Base-by-base conservation (phyloP, 2,797 vertebrate species). In the Bovichtus diacanthus region DNA sequence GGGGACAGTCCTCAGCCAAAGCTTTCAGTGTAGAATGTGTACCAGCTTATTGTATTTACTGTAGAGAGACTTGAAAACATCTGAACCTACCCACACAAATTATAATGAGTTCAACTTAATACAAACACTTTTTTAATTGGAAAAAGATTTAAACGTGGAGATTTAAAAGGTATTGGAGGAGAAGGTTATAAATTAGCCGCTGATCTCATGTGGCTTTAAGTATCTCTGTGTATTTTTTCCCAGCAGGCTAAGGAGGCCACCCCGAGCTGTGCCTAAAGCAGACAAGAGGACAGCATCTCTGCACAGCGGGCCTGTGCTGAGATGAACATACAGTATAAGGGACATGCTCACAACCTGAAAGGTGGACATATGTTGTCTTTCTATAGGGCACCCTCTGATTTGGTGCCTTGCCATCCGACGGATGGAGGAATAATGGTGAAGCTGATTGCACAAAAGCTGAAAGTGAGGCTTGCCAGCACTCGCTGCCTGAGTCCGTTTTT, bases 231-330 rank as follows among this genome's bases (percentile, higher is more conserved):
- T 74, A 3, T 83, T 56, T 49, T 65, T 56, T 23, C 23, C 50
- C 56, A 55, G 31, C 70, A 92, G 88, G 61, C 70, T 65, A 39
- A 85, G 25, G 62, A 86, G 59, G 8, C 75, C 71, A 29, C 76
- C 55, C 54, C 25, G 5, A 36, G 41, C 54, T 46, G 21, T 29
- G 7, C 31, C 70, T 38, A 43, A 80, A 41, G 43, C 1, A 58
- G 64, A 68, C 43, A 0, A 64, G 62, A 70, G 62, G 81, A 83
- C 34, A 55, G 49, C 31, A n/a, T 5, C 53, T 81, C 18, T 36
- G 50, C 66, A 0, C 62, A 56, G 74, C 63, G 79, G 51, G 16
- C 63, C 79, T 61, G 56, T 60, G 19, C 31, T 70, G 62, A 83
- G 81, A 89, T 76, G 56, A 88, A 77, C 68, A n/a, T n/a, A n/a